phyloP scores from a whole-genome alignment of 2,888 invertebrate species.

The Ennomos fuscantarius region DNA sequence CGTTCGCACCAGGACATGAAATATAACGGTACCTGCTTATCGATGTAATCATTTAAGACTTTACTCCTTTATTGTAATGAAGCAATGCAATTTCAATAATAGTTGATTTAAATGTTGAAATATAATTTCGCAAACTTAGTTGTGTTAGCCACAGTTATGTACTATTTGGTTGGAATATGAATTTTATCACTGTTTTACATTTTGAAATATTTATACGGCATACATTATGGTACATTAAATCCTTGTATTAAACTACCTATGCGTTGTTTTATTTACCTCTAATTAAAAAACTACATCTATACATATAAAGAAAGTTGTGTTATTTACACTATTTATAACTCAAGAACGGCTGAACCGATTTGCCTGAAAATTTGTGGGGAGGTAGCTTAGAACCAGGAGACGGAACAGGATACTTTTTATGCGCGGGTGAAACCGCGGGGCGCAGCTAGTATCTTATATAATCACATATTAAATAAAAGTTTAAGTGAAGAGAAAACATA shows the following conservation, averaged over 20 bases:
- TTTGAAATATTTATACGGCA: conserved; percentile 86
- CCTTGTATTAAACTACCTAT: conserved; percentile 74
- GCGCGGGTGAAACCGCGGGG: no score
- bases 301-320: no score
- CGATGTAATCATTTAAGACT: conserved; percentile 55
- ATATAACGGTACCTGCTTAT: conserved; percentile 76
- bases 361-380: no score
- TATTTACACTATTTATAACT: no score
- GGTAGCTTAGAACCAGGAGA: no score
- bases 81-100: conserved; percentile 40
- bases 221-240: conserved; percentile 84
- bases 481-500: conserved; percentile 25
- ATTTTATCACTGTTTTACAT: conserved; percentile 86
- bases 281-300: background rate
- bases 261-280: conserved; percentile 64
- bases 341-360: no score
- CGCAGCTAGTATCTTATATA: no score
- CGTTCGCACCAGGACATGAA: conserved; percentile 60
- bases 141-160: conserved; percentile 78
- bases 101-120: conserved; percentile 65
- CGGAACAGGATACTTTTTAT: no score
- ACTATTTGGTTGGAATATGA: conserved; percentile 79
- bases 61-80: conserved; percentile 51
- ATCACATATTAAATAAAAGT: conserved; percentile 23
- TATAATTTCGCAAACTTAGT: conserved; percentile 73